Base-by-base conservation (phyloP, 2,113 vertebrate species). In the Neogale vison region DNA sequence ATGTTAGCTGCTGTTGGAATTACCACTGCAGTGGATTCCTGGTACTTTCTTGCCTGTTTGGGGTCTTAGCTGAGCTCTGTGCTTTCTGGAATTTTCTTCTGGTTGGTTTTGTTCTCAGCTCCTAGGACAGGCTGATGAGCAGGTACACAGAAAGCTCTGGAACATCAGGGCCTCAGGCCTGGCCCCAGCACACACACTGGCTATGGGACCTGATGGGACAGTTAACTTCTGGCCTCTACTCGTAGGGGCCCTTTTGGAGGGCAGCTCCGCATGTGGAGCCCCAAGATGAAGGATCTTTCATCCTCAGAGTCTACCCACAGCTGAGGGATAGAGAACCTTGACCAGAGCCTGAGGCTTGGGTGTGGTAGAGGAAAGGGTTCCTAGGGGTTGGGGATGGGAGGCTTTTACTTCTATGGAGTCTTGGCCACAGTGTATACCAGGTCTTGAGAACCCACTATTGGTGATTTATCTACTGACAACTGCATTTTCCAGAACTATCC, bases 401-500 rank as follows among this genome's bases (percentile, higher is more conserved):
- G 61, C 36, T 36, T 23, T 55, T n/a, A n/a, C 26, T 29, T 23
- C 52, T 69, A 1, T 23, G 24, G 65, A 85, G 24, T 15, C n/a
- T 55, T 24, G 31, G 57, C 39, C 36, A 15, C 3, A 18, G 34
- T 61, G 15, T 17, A 9, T 2, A 31, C 31, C 0, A 5, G 23
- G 82, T 97, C 82, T 90, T 50, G 45, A 71, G 74, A 47, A n/a
- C 80, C 42, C 77, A 94, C 72, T 96, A 82, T 85, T 87, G 88
- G 47, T 52, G 26, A 57, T 24, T 74, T 95, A 59, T 59, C 5
- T 20, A 31, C 57, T 55, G 45, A 88, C 34, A 9, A 14, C 36
- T 45, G 61, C 63, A 52, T 59, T 88, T 92, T 24, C 34, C 2
- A 63, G 94, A 92, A 82, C 15, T 59, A 17, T 1, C 1, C 5